Conservation (phyloP, 2,888 invertebrate genomes). For the Hemistola chrysoprasaria region DNA sequence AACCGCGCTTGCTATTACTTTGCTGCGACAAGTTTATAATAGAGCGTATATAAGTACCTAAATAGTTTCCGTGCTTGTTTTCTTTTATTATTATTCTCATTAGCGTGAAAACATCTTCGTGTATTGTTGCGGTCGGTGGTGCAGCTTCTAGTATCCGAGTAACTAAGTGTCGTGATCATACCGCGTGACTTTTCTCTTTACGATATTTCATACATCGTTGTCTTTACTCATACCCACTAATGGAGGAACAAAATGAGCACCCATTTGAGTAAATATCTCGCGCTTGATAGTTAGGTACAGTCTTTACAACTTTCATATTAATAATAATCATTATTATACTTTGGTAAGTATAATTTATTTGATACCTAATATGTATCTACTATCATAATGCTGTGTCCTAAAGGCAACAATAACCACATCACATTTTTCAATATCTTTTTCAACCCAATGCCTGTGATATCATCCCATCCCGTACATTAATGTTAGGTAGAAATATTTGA, state of each 20-base stretch:
- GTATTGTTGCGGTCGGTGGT: constrained; percentile 36
- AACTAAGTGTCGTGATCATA: constrained; percentile 38
- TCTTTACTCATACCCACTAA: constrained; percentile 19
- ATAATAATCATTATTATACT: too few relatives aligned
- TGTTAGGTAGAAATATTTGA: too few relatives aligned
- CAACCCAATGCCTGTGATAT: too few relatives aligned
- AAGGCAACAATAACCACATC: too few relatives aligned
- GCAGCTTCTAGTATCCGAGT: constrained; percentile 14
- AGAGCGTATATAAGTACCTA: constrained; percentile 4
- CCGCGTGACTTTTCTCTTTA: constrained; percentile 50
- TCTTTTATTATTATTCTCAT: constrained; percentile 50
- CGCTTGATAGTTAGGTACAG: too few relatives aligned
- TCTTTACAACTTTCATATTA: too few relatives aligned
- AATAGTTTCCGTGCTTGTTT: constrained; percentile 44
- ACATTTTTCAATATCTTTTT: too few relatives aligned
- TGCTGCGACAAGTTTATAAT: constrained; percentile 45
- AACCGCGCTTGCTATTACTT: constrained; percentile 24
- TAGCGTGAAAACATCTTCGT: constrained; percentile 53
- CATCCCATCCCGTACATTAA: too few relatives aligned
- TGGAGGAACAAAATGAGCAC: constrained; percentile 9
- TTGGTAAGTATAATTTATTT: too few relatives aligned
- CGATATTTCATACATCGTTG: constrained; percentile 42
- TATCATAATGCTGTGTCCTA: too few relatives aligned
- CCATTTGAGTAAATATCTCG: too few relatives aligned
- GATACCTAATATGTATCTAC: too few relatives aligned